Evolutionary conservation across 2,888 invertebrate species (phyloP).

Genomic region (Trichogramma evanescens): DNA sequence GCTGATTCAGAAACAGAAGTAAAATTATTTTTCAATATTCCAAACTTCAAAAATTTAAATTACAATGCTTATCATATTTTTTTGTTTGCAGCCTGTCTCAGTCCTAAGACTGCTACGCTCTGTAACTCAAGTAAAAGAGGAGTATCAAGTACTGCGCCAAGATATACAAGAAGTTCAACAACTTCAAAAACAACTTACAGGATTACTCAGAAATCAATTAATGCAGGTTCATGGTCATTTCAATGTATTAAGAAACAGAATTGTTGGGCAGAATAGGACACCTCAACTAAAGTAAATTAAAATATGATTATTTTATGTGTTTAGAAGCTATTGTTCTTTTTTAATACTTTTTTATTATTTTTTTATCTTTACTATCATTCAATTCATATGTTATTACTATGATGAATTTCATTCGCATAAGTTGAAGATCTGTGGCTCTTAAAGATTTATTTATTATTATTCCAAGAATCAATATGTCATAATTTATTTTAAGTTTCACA

Average conservation of each 20-base stretch:
- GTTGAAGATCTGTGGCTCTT: no score
- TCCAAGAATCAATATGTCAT: no score
- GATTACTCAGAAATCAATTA: conserved; percentile 66
- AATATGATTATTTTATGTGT: conserved; percentile 1
- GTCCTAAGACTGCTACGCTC: conserved; percentile 68
- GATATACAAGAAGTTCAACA: conserved; percentile 76
- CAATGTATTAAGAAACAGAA: conserved; percentile 63
- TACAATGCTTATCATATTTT: conserved; percentile 4
- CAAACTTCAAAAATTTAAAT: neutral
- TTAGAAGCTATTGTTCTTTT: conserved; percentile 11
- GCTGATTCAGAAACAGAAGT: conserved; percentile 51
- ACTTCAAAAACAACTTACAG: conserved; percentile 69
- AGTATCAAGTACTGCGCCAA: conserved; percentile 71
- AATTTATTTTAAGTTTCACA: no score
- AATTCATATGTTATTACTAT: neutral
- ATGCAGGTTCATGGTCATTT: conserved; percentile 68
- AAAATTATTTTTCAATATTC: conserved; percentile 5
- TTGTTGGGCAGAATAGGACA: conserved; percentile 49
- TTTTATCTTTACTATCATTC: conserved; percentile 7
- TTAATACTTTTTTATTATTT: neutral
- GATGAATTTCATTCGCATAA: no score
- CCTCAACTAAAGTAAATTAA: conserved; percentile 36
- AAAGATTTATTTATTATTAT: no score
- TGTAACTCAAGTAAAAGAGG: conserved; percentile 66
- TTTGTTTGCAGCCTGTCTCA: conserved; percentile 47